Evolutionary conservation across 2,888 invertebrate species (phyloP), one percentile per base, ranked within the genome.

Genomic region (Euproctis similis): DNA sequence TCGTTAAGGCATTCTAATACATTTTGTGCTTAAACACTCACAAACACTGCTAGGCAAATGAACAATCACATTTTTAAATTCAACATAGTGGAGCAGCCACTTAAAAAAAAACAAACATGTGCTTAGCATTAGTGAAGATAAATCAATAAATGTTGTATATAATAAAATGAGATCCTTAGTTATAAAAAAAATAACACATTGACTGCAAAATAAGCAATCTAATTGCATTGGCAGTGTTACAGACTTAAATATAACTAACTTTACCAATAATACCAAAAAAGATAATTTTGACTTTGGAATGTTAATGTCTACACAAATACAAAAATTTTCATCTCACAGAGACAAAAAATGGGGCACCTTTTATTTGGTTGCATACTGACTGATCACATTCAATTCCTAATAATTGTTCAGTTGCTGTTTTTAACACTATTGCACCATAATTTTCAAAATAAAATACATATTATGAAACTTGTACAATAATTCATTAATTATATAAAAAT

Each of bases 1-100:
- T 66, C 37, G 38, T 64, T 74, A 77, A 78, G 77, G 77, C 78
- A 74, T 72, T 65, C 70, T 62, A 51, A 59, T 53, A 55, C 34
- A 34, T 36, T 4, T 4, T 19, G 36, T 52, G 53, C 34, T 38
- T 33, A 23, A 10, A 51, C 46, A 51, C 39, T 48, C 36, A 42
- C 35, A 34, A 28, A 51, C 44, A 53, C 39, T 34, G 44, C 58
- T 59, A 67, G 64, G 62, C 64, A 61, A 63, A 48, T 19, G 19
- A 14, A 4, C 6, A n/a, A n/a, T n/a, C n/a, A n/a, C n/a, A n/a
- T 14, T 14, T 4, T 14, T 14, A 14, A 4, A 14, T 57, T 14
- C 14, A 14, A 14, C 6, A 14, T 14, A 14, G 6, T 19, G 4
- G 14, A 14, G 48, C 42, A n/a, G n/a, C 14, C 14, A 14, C 14